These are phyloP conservation scores for Pteropus alecto DNA, from an alignment of 2,113 vertebrate species.

Conservation along the genomic window DNA sequence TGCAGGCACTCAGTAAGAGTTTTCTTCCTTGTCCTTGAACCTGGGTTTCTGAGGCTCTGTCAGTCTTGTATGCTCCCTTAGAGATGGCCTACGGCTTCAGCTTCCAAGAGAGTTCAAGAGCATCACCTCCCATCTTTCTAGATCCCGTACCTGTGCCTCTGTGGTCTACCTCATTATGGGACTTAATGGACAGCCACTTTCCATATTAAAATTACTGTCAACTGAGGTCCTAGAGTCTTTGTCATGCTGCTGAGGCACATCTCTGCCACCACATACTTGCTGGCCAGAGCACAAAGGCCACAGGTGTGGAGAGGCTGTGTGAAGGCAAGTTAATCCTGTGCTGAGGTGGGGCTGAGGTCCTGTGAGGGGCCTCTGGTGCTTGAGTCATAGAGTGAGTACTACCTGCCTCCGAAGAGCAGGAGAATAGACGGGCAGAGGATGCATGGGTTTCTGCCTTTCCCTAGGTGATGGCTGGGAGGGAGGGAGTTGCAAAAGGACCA, in stretches of 20 bases:
- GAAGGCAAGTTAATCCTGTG: too few relatives aligned
- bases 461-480: background rate
- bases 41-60: background rate
- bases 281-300: background rate
- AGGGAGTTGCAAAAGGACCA: background rate
- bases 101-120: background rate
- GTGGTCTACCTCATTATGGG: background rate
- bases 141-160: background rate
- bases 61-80: rapidly evolving
- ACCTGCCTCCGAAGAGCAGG: background rate
- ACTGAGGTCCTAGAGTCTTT: background rate
- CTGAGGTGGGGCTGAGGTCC: background rate
- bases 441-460: background rate
- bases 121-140: background rate
- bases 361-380: rapidly evolving
- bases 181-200: background rate
- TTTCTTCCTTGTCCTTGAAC: background rate
- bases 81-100: background rate
- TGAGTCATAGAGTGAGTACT: background rate
- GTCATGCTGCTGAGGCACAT: background rate
- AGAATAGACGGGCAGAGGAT: background rate
- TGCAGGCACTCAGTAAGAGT: background rate
- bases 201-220: background rate
- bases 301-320: background rate
- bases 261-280: background rate